Base-by-base conservation (phyloP, 1,140 invertebrate genomes). In the Oryzaephilus surinamensis region DNA sequence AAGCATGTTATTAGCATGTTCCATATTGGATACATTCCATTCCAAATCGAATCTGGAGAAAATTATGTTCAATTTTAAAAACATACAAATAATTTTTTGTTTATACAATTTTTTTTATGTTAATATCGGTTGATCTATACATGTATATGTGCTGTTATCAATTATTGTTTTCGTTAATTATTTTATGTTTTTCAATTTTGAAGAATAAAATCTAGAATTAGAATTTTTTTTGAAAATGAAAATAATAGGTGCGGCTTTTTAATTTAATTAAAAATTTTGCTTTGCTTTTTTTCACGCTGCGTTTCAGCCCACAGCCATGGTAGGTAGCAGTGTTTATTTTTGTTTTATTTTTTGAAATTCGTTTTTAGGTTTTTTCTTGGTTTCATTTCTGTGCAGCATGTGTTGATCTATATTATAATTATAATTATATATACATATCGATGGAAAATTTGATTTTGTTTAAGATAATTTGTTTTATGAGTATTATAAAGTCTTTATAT, bases 251-350 rank as follows among this genome's bases (percentile, higher is more conserved):
- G 40, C 30, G 20, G 31, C 32, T 36, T 36, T 16, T 38, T 38
- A 15, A 18, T 38, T 38, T 24, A 11, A 21, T 21, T 33, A 38
- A 30, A 30, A 38, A 38, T 26, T 38, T 21, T 54, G 53, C 50
- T 52, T 57, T 53, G 54, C 52, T 52, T 59, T 40, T 50, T 49
- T 58, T 52, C 57, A 60, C 56, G 57, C 57, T 52, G 57, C 57
- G 47, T 53, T 47, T 52, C 53, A 54, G 54, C 52, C 58, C 57
- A 58, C 59, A 54, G 57, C 57, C 51, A 61, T 61, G 59, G 59
- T 61, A 61, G 52, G 59, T 61, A 61, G 57, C 40, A 35, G 34
- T 21, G 26, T 36, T 31, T 41, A 38, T 12, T 34, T 36, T 45
- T 45, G 24, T 45, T 45, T 40, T 21, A 20, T 36, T 40, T 13